Conservation (phyloP, 1,140 invertebrate species). For the Papilio machaon region DNA sequence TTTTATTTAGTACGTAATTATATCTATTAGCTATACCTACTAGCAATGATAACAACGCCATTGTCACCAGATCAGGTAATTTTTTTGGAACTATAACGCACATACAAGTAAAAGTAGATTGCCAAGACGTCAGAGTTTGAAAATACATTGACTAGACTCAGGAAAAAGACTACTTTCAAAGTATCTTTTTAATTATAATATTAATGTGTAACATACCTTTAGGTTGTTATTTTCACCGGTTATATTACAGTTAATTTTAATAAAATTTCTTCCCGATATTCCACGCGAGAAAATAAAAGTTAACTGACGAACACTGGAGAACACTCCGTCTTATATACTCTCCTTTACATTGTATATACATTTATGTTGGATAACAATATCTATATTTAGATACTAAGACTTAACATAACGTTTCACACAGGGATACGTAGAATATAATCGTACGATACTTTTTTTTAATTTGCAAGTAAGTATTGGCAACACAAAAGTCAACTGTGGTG, state of each 20-base stretch:
- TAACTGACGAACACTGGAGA: background rate
- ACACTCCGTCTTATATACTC: background rate
- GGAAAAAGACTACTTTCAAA: no score
- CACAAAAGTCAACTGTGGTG: background rate
- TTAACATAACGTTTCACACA: background rate
- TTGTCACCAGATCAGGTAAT: no score
- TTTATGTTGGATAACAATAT: background rate
- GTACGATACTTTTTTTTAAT: background rate
- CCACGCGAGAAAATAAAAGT: background rate
- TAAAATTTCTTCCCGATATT: background rate
- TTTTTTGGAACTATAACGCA: background rate
- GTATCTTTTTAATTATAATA: no score
- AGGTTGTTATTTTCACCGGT: no score
- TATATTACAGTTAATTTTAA: background rate
- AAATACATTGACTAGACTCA: background rate
- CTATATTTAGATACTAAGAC: background rate
- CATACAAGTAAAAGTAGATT: background rate
- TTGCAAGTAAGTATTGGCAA: constrained; percentile 1
- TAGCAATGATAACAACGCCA: no score
- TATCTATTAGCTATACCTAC: no score
- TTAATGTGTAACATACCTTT: no score
- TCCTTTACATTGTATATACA: background rate
- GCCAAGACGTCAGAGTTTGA: background rate
- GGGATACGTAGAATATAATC: background rate
- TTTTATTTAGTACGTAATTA: no score